phyloP scores from a whole-genome alignment of 2,888 invertebrate genomes.

The Limenitis camilla region DNA sequence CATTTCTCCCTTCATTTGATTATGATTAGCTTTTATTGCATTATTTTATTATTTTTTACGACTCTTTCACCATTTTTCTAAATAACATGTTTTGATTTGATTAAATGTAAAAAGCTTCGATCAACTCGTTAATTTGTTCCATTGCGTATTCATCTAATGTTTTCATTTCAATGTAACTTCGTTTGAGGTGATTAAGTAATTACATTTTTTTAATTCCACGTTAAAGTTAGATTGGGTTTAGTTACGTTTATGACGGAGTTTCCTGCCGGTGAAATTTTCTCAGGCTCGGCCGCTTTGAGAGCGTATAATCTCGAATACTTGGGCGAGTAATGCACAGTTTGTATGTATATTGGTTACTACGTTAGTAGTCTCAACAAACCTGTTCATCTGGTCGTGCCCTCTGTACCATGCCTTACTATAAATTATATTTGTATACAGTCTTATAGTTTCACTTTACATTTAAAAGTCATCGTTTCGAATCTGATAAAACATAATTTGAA shows the following conservation, averaged over 20 bases:
- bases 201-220: constrained; percentile 4
- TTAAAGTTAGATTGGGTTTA: constrained; percentile 6
- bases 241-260: constrained; percentile 38
- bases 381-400: constrained; percentile 62
- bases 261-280: constrained; percentile 65
- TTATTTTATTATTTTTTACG: constrained; percentile 16
- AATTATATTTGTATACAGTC: constrained; percentile 45
- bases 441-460: constrained; percentile 64
- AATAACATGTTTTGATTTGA: background rate
- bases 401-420: constrained; percentile 54
- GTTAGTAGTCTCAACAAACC: constrained; percentile 65
- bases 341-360: constrained; percentile 71
- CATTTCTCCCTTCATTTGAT: constrained; percentile 40
- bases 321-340: constrained; percentile 56
- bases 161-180: constrained; percentile 7
- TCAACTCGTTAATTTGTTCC: constrained; percentile 9
- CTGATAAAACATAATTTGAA: constrained; percentile 33
- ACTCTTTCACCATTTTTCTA: background rate
- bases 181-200: constrained; percentile 3
- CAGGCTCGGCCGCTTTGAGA: constrained; percentile 44
- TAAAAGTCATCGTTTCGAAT: constrained; percentile 42
- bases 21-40: constrained; percentile 31
- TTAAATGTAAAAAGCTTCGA: background rate
- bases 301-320: constrained; percentile 57
- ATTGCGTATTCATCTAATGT: constrained; percentile 4